These are phyloP conservation scores for Tangara arthus DNA, from an alignment of 2,797 vertebrate genomes.

Conservation along the genomic window DNA sequence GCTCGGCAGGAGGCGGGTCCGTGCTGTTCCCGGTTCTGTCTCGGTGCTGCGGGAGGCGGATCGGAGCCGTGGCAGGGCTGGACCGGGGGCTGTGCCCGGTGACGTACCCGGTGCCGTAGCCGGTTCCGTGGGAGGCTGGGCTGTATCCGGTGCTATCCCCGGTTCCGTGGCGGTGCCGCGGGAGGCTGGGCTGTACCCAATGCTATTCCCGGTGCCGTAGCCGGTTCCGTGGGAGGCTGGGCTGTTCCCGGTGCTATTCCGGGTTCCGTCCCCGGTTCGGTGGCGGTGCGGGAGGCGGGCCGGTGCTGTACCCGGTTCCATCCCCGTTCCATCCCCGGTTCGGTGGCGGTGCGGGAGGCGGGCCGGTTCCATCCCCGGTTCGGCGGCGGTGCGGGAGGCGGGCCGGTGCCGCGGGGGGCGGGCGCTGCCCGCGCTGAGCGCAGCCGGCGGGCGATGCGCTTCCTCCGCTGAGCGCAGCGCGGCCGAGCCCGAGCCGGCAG, in stretches of 20 bases:
- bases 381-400: no score
- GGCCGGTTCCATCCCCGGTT: no score
- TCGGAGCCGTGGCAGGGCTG: no score
- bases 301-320: not conserved
- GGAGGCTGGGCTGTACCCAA: not conserved
- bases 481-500: constrained; percentile 58
- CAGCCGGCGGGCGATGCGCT: constrained; percentile 16
- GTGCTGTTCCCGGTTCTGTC: not conserved
- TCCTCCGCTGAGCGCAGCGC: not conserved
- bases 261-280: no score
- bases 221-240: not conserved
- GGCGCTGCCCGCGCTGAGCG: not conserved
- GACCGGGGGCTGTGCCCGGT: not conserved
- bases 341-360: no score
- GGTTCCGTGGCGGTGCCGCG: not conserved
- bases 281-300: not conserved
- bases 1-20: not conserved
- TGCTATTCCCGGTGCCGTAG: not conserved
- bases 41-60: not conserved
- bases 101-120: not conserved
- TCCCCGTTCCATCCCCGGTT: no score
- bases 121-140: not conserved
- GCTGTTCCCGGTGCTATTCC: no score
- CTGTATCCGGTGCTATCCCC: not conserved
- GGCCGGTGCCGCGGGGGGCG: not conserved